Percentiles rank a stretch among this genome's conserved stretches.
Evolutionary conservation across 2,888 invertebrate genomes (phyloP).

Genomic region (Orthonychiurus folsomi): DNA sequence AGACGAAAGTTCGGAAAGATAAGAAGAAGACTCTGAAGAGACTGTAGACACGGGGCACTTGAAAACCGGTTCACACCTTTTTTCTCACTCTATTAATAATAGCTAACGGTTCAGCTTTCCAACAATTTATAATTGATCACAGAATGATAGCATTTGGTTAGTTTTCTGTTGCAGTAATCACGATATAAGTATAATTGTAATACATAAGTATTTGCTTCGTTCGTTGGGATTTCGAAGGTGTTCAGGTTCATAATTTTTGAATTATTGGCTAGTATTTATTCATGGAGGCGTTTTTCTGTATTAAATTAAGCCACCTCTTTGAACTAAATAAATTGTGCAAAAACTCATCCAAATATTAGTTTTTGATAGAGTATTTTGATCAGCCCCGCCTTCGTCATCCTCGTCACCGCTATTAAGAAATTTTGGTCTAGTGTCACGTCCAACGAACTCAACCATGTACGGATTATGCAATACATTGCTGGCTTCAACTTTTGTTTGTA

Average conservation of each 20-base stretch:
- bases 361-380: neutral
- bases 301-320: no score
- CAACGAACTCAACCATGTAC: neutral
- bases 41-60: slow-evolving; percentile 55
- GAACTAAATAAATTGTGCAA: neutral
- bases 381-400: neutral
- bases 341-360: neutral
- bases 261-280: no score
- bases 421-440: slow-evolving; percentile 5
- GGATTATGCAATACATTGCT: slow-evolving; percentile 9
- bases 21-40: slow-evolving; percentile 76
- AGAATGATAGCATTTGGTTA: no score
- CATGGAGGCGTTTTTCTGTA: no score
- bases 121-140: no score
- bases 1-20: slow-evolving; percentile 59
- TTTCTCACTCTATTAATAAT: neutral
- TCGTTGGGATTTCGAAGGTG: no score
- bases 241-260: no score
- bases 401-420: neutral
- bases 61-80: neutral
- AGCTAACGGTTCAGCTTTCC: no score
- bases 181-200: no score
- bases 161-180: no score
- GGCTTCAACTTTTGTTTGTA: neutral
- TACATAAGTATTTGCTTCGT: no score